Evolutionary conservation across 2,797 vertebrate genomes (phyloP).

Genomic region (Neosilurus hyrtlii): DNA sequence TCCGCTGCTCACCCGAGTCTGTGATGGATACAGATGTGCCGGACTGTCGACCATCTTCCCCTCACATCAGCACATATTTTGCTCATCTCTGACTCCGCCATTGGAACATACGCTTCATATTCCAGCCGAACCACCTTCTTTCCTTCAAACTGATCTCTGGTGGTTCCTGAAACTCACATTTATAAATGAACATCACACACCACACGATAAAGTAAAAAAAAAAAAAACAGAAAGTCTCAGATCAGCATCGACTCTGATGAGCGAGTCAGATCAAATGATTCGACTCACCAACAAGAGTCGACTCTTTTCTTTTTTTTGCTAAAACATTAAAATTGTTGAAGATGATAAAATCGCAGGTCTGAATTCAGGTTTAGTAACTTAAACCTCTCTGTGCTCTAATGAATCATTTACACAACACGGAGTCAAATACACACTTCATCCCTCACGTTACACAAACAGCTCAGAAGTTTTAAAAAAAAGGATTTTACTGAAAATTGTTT

Average conservation of each 20-base stretch:
- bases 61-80: conserved; percentile 83
- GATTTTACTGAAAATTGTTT: background rate
- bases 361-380: background rate
- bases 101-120: conserved; percentile 87
- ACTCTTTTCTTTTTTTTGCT: too few relatives aligned
- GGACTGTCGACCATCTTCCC: conserved; percentile 78
- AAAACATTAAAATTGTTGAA: background rate
- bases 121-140: conserved; percentile 83
- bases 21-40: conserved; percentile 84
- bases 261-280: background rate
- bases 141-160: conserved; percentile 82
- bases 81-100: conserved; percentile 85
- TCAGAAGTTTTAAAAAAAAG: background rate
- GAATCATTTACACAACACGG: background rate
- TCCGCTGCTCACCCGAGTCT: conserved; percentile 80
- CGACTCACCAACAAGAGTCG: background rate
- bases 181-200: background rate
- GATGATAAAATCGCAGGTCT: background rate
- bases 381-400: background rate
- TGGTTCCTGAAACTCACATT: conserved; percentile 75
- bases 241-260: background rate
- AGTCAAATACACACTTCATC: background rate
- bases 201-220: background rate
- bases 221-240: background rate
- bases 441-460: background rate